Conservation (phyloP, 2,797 vertebrate genomes). For the Dendrocincla fuliginosa region DNA sequence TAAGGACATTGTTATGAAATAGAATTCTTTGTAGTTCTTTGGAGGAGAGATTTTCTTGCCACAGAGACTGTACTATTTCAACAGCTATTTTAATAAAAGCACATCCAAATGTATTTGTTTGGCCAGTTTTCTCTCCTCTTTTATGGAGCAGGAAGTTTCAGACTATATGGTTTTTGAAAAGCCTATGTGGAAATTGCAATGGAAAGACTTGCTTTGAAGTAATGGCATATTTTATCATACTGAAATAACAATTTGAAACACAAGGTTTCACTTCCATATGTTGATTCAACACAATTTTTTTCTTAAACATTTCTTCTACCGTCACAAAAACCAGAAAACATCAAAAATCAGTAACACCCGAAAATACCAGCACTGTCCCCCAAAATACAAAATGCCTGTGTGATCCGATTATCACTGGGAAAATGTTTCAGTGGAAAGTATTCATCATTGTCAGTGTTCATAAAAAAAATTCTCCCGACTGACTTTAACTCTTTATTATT, state of each 20-base stretch:
- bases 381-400: not conserved
- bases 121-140: not conserved
- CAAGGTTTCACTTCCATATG: not conserved
- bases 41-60: not conserved
- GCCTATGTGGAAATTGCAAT: not conserved
- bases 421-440: not conserved
- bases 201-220: not conserved
- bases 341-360: not conserved
- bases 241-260: not conserved
- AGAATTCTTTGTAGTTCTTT: not conserved
- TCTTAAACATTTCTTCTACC: not conserved
- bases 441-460: not conserved
- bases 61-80: not conserved
- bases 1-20: conserved; percentile 32
- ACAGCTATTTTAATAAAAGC: conserved; percentile 9
- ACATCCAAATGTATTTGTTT: not conserved
- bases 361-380: not conserved
- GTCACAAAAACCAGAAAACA: not conserved
- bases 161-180: not conserved
- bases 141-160: not conserved
- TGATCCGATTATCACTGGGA: not conserved
- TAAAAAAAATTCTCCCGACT: not conserved
- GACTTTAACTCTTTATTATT: not conserved
- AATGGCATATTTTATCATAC: not conserved
- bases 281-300: not conserved